Evolutionary conservation across 2,797 vertebrate species (phyloP).

Genomic region (Phoeniculus purpureus): DNA sequence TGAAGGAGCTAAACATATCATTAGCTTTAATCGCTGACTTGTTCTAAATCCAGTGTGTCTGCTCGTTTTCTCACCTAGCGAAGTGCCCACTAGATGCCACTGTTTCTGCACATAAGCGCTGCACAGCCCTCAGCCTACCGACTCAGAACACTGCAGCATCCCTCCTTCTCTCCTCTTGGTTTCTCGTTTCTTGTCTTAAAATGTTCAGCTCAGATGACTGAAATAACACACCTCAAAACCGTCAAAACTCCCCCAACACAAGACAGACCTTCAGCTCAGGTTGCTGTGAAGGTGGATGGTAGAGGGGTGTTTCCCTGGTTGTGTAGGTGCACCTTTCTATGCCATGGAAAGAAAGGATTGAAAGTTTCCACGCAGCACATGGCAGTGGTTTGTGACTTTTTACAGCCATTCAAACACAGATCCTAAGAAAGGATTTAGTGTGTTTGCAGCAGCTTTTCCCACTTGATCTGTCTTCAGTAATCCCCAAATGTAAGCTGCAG

Average conservation of each 20-base stretch:
- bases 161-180: neutral
- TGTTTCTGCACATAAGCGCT: constrained; percentile 67
- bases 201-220: neutral
- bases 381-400: neutral
- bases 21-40: neutral
- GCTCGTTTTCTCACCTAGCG: neutral
- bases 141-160: neutral
- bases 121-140: neutral
- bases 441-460: neutral
- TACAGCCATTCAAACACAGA: neutral
- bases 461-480: neutral
- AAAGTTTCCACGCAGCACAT: constrained; percentile 20
- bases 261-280: neutral
- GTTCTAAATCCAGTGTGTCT: neutral
- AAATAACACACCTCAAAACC: constrained; percentile 10
- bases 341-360: constrained; percentile 4
- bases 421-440: neutral
- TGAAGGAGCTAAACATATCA: neutral
- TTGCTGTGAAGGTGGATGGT: neutral
- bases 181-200: neutral
- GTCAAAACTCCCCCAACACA: neutral
- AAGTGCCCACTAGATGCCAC: constrained; percentile 78
- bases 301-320: constrained; percentile 20
- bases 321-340: neutral
- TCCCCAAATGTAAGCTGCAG: neutral